Base-by-base conservation (phyloP, 64 coral and sea anemone genomes). In the Pocillopora damicornis region DNA sequence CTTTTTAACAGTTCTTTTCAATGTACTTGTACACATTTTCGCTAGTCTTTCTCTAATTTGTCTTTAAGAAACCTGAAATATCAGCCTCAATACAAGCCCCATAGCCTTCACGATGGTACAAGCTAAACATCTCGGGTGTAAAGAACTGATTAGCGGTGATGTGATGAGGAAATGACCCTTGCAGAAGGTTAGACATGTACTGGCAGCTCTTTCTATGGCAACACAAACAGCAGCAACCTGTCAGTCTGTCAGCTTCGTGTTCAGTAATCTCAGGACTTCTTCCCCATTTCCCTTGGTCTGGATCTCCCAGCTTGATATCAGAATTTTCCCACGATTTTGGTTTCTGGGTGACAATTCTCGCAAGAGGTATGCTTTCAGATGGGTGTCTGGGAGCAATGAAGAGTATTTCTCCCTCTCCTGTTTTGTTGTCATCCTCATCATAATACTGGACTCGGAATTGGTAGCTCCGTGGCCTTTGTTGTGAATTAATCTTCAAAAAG, bases 81-180 rank as follows among this genome's bases (percentile, higher is more conserved):
- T 88, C 56, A 75, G 89, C 89, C 65, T 91, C 81, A 68, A 76
- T n/a, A 63, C 59, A 91, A 26, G 89, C 68, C 11, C 51, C 73
- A 22, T 76, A 86, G 2, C 89, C 89, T 63, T 91, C 89, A 34
- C 89, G 45, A 76, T 91, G 89, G 60, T 91, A 91, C 5, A 73
- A 73, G 51, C 72, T 76, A 13, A 91, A 91, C 34, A 57, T 73
- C 10, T 65, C 71, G 5, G 71, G 79, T 22, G 89, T 86, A 20
- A 91, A 91, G 60, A 91, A 65, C 80, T 83, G 79, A 64, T 86
- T 81, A 15, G 68, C 23, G 15, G 89, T 85, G 12, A 62, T 84
- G 61, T 91, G 89, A 69, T 63, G 75, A 36, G 89, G 89, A 62
- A 91, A 91, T 7, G 9, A 22, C 36, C 79, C 79, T 14, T 63